Conservation (phyloP, 1,140 invertebrate genomes). For the Cotesia vestalis region DNA sequence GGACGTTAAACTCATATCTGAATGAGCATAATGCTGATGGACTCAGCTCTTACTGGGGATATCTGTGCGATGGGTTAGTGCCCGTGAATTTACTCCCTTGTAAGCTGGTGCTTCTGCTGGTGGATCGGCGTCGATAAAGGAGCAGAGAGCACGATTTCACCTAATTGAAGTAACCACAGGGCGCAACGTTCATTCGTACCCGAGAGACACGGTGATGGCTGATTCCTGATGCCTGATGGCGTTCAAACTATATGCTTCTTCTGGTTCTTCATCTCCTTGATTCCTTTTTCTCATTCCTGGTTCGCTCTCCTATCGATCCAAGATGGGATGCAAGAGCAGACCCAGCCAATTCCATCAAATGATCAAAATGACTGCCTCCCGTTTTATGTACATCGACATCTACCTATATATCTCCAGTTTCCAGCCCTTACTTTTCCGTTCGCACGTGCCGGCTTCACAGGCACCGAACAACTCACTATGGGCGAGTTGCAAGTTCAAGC, state of each 20-base stretch:
- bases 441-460: constrained; percentile 51
- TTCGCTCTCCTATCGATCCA: constrained; percentile 7
- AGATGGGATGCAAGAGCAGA: too few relatives aligned
- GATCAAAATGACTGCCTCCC: constrained; percentile 60
- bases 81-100: background rate
- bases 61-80: background rate
- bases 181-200: constrained; percentile 46
- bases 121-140: constrained; percentile 40
- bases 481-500: background rate
- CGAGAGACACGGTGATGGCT: constrained; percentile 42
- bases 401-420: constrained; percentile 12
- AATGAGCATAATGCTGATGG: too few relatives aligned
- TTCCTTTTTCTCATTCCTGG: background rate
- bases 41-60: too few relatives aligned
- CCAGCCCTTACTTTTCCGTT: constrained; percentile 53
- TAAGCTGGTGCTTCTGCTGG: constrained; percentile 4
- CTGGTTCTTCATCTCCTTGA: background rate
- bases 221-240: constrained; percentile 35
- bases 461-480: background rate
- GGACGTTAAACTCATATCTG: too few relatives aligned
- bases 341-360: constrained; percentile 53
- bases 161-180: constrained; percentile 66
- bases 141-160: constrained; percentile 50
- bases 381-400: constrained; percentile 43
- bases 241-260: constrained; percentile 3